Conservation (phyloP, 2,797 vertebrate genomes). For the Halcyon badia region DNA sequence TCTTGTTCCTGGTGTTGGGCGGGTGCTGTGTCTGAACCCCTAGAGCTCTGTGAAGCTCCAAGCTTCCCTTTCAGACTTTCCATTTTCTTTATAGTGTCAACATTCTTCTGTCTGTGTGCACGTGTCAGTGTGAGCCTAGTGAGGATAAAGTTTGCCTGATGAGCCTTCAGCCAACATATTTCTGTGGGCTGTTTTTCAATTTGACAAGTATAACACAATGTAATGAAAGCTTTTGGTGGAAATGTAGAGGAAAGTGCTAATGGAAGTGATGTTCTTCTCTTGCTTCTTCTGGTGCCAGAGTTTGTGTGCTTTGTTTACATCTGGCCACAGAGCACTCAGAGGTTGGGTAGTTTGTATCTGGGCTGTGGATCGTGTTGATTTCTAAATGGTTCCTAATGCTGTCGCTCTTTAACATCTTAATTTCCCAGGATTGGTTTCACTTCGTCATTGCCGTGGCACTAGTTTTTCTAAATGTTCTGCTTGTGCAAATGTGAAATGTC, state of each 20-base stretch:
- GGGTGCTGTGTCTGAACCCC: background rate
- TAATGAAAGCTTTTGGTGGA: background rate
- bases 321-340: background rate
- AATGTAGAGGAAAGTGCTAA: background rate
- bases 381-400: background rate
- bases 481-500: background rate
- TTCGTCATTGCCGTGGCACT: background rate
- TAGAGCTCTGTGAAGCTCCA: background rate
- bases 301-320: background rate
- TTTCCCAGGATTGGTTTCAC: background rate
- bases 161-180: background rate
- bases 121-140: background rate
- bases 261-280: background rate
- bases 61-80: background rate
- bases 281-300: background rate
- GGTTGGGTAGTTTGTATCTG: background rate
- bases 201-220: background rate
- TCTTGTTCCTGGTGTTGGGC: background rate
- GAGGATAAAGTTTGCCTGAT: background rate
- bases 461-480: background rate
- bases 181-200: background rate
- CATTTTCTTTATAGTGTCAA: background rate
- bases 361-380: background rate
- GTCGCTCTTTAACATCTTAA: background rate
- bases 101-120: background rate